A percentile compares a stretch with the other conserved stretches of the same genome.
Evolutionary conservation across 2,888 invertebrate genomes (phyloP).

Genomic region (Cylloceria caligata): DNA sequence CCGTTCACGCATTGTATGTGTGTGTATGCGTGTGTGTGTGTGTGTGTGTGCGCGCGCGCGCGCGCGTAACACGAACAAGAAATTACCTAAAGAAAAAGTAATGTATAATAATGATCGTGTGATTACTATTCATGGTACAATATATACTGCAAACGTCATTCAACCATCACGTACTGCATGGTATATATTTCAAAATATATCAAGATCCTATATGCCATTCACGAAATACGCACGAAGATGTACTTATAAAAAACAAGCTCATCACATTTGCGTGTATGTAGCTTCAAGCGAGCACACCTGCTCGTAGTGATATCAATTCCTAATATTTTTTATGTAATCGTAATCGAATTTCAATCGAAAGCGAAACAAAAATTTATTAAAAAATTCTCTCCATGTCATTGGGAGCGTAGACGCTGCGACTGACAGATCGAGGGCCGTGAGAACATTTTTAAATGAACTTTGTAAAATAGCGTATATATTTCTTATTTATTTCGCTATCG

Average conservation of each 20-base stretch:
- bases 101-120: constrained; percentile 55
- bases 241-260: constrained; percentile 65
- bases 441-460: constrained; percentile 46
- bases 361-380: constrained; percentile 59
- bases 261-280: constrained; percentile 75
- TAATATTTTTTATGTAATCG: constrained; percentile 71
- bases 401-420: constrained; percentile 49
- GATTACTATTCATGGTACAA: constrained; percentile 61
- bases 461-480: constrained; percentile 69
- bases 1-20: constrained; percentile 49
- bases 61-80: constrained; percentile 37
- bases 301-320: constrained; percentile 82
- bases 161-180: constrained; percentile 39
- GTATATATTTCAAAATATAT: constrained; percentile 47
- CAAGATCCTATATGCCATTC: constrained; percentile 34
- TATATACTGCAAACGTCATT: constrained; percentile 65
- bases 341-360: constrained; percentile 59
- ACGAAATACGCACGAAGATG: constrained; percentile 45
- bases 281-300: constrained; percentile 76
- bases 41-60: no score
- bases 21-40: no score
- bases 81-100: constrained; percentile 46
- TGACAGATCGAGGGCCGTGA: constrained; percentile 40
- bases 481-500: constrained; percentile 70
- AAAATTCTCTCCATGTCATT: constrained; percentile 61